These are phyloP conservation scores for Muscicapa striata DNA, from an alignment of 2,797 vertebrate species.

Conservation along the genomic window DNA sequence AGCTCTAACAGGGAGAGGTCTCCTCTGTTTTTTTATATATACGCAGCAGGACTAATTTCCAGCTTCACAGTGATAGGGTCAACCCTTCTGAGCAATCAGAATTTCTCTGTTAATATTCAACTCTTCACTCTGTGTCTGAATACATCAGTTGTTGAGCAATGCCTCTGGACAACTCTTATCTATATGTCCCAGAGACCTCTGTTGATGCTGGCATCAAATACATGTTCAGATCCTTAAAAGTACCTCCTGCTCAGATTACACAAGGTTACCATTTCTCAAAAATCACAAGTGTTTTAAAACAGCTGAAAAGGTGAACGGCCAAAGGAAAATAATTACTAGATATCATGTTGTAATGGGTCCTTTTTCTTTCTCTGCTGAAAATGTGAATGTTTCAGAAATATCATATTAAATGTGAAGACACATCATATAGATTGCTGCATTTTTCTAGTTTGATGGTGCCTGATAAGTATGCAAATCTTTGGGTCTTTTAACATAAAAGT, in stretches of 20 bases:
- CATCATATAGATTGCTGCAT: background rate
- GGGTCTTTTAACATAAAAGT: background rate
- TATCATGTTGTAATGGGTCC: background rate
- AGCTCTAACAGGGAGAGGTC: background rate
- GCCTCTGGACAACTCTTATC: constrained; percentile 72
- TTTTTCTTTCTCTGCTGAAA: background rate
- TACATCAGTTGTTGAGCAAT: constrained; percentile 73
- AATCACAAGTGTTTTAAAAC: background rate
- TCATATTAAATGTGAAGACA: background rate
- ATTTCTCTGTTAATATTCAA: constrained; percentile 76
- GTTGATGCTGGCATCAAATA: constrained; percentile 35
- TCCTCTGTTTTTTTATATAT: constrained; percentile 47
- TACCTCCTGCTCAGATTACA: constrained; percentile 40
- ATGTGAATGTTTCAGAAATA: background rate
- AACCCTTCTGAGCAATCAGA: constrained; percentile 41
- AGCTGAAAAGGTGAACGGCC: background rate
- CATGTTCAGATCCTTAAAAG: background rate
- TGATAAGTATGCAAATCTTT: background rate
- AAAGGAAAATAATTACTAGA: background rate
- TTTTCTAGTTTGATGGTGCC: background rate
- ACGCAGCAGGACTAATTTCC: background rate
- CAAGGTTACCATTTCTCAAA: constrained; percentile 46
- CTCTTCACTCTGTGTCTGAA: constrained; percentile 41
- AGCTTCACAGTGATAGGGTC: background rate
- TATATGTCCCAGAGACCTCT: constrained; percentile 17